A percentile compares a stretch with the other conserved stretches of the same genome.
Conservation (phyloP, 2,113 vertebrate species). For the Girardinichthys multiradiatus region DNA sequence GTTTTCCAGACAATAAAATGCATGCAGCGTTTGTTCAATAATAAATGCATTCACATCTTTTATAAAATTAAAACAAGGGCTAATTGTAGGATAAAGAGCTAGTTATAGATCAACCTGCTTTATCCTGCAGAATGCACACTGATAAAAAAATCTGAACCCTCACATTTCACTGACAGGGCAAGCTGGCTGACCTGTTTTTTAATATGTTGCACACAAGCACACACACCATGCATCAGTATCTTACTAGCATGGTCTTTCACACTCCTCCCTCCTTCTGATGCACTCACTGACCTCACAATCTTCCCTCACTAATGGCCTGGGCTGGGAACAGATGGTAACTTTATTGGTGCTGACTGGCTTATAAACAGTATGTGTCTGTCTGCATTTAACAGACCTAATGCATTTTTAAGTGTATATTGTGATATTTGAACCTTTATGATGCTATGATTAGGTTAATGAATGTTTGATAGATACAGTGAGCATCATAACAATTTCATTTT, state of each 20-base stretch:
- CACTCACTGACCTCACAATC: constrained; percentile 50
- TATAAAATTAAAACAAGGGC: neutral
- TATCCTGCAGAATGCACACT: constrained; percentile 1
- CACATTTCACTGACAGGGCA: constrained; percentile 36
- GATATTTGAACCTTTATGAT: neutral
- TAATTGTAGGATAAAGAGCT: neutral
- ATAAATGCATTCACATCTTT: no score
- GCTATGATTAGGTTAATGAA: no score
- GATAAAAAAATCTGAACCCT: neutral
- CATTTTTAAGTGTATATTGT: neutral
- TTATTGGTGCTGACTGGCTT: neutral
- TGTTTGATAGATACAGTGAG: no score
- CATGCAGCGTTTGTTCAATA: neutral
- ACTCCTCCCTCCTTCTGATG: constrained; percentile 27
- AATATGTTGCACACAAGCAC: constrained; percentile 16
- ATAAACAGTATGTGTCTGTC: neutral
- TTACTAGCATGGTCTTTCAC: constrained; percentile 8
- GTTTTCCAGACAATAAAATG: neutral
- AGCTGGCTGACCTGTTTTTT: constrained; percentile 52
- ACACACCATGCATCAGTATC: constrained; percentile 7
- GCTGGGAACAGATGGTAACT: constrained; percentile 4
- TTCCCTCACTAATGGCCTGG: constrained; percentile 1
- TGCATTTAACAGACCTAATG: neutral
- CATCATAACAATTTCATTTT: no score
- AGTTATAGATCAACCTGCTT: constrained; percentile 5